Conservation (phyloP, 2,113 vertebrate species). For the Halcyon malimbica region DNA sequence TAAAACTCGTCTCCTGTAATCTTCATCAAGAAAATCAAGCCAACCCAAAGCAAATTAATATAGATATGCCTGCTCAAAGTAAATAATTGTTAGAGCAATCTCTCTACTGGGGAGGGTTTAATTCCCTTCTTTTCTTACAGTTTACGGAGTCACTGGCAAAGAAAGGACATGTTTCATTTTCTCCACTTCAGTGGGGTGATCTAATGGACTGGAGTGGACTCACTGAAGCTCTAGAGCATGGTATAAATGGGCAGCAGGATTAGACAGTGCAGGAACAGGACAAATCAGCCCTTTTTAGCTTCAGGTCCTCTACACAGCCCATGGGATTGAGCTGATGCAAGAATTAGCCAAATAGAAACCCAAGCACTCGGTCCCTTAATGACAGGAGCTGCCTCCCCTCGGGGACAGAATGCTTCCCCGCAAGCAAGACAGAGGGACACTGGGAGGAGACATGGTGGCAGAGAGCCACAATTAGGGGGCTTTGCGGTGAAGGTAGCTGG, state of each 20-base stretch:
- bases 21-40: conserved; percentile 63
- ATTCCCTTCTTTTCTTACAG: conserved; percentile 12
- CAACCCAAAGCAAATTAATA: conserved; percentile 47
- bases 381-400: conserved; percentile 26
- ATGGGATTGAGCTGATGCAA: conserved; percentile 8
- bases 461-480: background rate
- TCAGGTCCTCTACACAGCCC: conserved; percentile 22
- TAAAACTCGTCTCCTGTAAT: conserved; percentile 45
- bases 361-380: background rate
- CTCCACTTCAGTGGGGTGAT: conserved; percentile 59
- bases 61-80: conserved; percentile 52
- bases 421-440: background rate
- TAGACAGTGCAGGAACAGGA: background rate
- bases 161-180: conserved; percentile 57
- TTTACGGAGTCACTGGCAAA: background rate
- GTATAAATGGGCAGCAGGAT: conserved; percentile 41
- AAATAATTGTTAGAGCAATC: conserved; percentile 49
- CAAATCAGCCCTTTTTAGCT: conserved; percentile 53
- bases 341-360: conserved; percentile 7
- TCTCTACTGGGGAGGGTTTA: background rate
- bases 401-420: background rate
- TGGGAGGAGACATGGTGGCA: background rate
- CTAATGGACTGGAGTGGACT: conserved; percentile 36
- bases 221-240: conserved; percentile 9
- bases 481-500: background rate